Conservation (phyloP, 2,888 invertebrate species). For the Scaptomyza polygonia region DNA sequence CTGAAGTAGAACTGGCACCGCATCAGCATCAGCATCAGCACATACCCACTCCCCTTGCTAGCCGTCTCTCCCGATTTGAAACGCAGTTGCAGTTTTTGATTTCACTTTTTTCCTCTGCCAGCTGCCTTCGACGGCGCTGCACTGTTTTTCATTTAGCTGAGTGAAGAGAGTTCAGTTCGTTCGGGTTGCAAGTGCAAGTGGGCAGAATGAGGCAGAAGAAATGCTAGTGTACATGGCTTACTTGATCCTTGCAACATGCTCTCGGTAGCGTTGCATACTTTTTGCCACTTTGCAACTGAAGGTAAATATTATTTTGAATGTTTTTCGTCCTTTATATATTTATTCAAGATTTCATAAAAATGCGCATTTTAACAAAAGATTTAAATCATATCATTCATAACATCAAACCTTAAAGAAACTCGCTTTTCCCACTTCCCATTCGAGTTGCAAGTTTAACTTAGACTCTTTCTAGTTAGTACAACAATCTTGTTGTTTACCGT, state of each 20-base stretch:
- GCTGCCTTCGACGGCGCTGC: constrained; percentile 55
- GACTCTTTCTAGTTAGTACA: constrained; percentile 26
- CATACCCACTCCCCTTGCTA: constrained; percentile 24
- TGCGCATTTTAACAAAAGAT: constrained; percentile 10
- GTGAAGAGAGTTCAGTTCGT: constrained; percentile 19
- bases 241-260: constrained; percentile 40
- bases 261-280: constrained; percentile 45
- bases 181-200: not conserved
- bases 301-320: constrained; percentile 47
- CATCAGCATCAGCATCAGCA: constrained; percentile 50
- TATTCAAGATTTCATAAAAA: constrained; percentile 20
- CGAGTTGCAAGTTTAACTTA: constrained; percentile 17
- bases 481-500: constrained; percentile 65
- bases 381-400: not conserved
- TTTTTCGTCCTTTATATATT: constrained; percentile 13
- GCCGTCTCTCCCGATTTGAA: constrained; percentile 5
- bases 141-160: constrained; percentile 63
- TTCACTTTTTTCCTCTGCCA: constrained; percentile 65
- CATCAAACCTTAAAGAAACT: constrained; percentile 35
- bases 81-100: constrained; percentile 74
- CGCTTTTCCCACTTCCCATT: constrained; percentile 10
- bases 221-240: constrained; percentile 1
- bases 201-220: not conserved
- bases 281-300: constrained; percentile 39
- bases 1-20: constrained; percentile 68